These are phyloP conservation scores for Diorhabda elongata DNA, from an alignment of 1,140 invertebrate species.

Conservation along the genomic window DNA sequence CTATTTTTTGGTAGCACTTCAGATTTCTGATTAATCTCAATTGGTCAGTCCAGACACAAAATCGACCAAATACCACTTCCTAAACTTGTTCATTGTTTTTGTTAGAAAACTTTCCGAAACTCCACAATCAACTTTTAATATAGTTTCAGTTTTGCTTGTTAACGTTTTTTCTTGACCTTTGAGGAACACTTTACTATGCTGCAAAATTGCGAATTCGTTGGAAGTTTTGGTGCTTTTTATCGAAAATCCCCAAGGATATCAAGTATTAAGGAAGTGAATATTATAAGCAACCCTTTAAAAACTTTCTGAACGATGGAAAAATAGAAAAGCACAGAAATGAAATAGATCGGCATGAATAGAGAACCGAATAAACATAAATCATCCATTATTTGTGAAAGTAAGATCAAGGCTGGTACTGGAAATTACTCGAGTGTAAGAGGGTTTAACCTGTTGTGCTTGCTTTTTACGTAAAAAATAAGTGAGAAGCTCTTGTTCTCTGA, in stretches of 20 bases:
- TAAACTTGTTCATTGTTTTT: slow-evolving; percentile 1
- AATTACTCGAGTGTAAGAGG: no score
- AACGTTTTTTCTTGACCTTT: neutral
- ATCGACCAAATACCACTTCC: neutral
- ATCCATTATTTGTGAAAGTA: no score
- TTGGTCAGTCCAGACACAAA: neutral
- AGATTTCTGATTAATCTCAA: neutral
- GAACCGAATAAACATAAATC: no score
- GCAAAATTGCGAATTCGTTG: neutral
- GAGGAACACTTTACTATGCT: neutral
- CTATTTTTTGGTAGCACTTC: neutral
- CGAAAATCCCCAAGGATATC: neutral
- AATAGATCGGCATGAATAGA: no score
- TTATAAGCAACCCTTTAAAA: neutral
- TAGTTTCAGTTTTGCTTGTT: neutral
- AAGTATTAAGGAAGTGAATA: neutral
- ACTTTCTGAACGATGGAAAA: neutral
- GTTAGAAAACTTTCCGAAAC: neutral
- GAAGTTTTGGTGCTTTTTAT: neutral
- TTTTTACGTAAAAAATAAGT: no score
- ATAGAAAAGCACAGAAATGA: no score
- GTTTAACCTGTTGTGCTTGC: no score
- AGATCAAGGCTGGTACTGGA: no score
- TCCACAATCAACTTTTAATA: neutral
- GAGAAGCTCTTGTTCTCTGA: no score